Conservation (phyloP, 2,888 invertebrate genomes). For the Platerodrilus igneus region DNA sequence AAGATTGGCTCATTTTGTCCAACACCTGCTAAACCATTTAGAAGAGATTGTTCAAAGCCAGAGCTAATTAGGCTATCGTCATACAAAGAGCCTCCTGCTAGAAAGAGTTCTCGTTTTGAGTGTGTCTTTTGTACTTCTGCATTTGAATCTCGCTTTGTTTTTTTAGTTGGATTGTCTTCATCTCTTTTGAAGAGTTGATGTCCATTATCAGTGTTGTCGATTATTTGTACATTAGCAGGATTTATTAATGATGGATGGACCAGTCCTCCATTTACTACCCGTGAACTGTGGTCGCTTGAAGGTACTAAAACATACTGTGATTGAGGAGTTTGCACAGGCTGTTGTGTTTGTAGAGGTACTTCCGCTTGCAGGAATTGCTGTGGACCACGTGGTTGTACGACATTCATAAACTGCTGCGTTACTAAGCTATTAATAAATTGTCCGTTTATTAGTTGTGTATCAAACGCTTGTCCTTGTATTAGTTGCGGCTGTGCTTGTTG, state of each 20-base stretch:
- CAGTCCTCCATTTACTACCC: constrained; percentile 37
- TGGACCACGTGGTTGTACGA: constrained; percentile 23
- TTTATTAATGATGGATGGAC: constrained; percentile 49
- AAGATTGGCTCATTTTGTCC: constrained; percentile 59
- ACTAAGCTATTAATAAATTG: constrained; percentile 52
- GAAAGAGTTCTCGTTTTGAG: constrained; percentile 62
- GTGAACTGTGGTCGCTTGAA: constrained; percentile 20
- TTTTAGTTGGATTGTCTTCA: constrained; percentile 12
- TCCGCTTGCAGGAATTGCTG: constrained; percentile 18
- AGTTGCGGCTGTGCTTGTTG: constrained; percentile 43
- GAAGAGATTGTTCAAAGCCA: constrained; percentile 52
- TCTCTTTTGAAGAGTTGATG: constrained; percentile 54
- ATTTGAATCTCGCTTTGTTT: no score
- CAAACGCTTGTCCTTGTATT: constrained; percentile 52
- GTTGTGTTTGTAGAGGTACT: constrained; percentile 27
- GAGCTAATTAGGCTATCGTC: constrained; percentile 53
- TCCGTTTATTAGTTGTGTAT: constrained; percentile 60
- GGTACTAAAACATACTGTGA: constrained; percentile 23
- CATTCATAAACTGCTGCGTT: constrained; percentile 29
- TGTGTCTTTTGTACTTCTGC: constrained; percentile 51
- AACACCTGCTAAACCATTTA: constrained; percentile 65
- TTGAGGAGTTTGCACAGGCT: constrained; percentile 19
- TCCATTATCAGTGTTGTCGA: constrained; percentile 49
- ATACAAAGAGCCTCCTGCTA: constrained; percentile 64
- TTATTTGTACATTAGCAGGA: constrained; percentile 60